Evolutionary conservation across 2,888 invertebrate genomes (phyloP).

Genomic region (Adelognathus sp.): DNA sequence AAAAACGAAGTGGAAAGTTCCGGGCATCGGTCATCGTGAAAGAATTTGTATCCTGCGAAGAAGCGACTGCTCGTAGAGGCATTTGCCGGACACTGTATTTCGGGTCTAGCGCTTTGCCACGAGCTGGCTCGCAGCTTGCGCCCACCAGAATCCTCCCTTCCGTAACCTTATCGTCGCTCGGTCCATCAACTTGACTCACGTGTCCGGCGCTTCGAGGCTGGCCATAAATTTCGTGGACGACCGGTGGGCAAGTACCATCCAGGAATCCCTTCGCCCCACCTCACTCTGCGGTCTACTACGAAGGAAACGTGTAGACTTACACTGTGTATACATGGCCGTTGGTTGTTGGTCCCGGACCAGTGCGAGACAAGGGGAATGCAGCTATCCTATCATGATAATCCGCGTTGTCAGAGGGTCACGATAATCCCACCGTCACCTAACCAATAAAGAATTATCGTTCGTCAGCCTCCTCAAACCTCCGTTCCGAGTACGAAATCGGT

Average conservation of each 20-base stretch:
- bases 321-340: not conserved
- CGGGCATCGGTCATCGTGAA: slow-evolving; percentile 72
- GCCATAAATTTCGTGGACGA: slow-evolving; percentile 73
- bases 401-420: slow-evolving; percentile 21
- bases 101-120: slow-evolving; percentile 7
- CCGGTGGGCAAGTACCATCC: slow-evolving; percentile 24
- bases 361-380: not conserved
- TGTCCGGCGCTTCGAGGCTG: slow-evolving; percentile 68
- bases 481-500: not conserved
- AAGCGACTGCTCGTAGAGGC: not conserved
- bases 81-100: not conserved
- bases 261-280: slow-evolving; percentile 25
- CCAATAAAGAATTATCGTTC: slow-evolving; percentile 20
- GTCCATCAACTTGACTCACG: slow-evolving; percentile 75
- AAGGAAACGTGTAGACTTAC: not conserved
- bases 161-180: slow-evolving; percentile 74
- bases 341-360: not conserved
- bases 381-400: slow-evolving; percentile 44
- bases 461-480: not conserved
- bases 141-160: slow-evolving; percentile 68
- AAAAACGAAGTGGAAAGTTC: slow-evolving; percentile 75
- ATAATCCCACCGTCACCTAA: slow-evolving; percentile 38
- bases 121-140: slow-evolving; percentile 37
- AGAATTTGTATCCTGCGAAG: slow-evolving; percentile 73
- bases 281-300: slow-evolving; percentile 25